Conservation (phyloP, 2,113 vertebrate species). For the Colossoma macropomum region DNA sequence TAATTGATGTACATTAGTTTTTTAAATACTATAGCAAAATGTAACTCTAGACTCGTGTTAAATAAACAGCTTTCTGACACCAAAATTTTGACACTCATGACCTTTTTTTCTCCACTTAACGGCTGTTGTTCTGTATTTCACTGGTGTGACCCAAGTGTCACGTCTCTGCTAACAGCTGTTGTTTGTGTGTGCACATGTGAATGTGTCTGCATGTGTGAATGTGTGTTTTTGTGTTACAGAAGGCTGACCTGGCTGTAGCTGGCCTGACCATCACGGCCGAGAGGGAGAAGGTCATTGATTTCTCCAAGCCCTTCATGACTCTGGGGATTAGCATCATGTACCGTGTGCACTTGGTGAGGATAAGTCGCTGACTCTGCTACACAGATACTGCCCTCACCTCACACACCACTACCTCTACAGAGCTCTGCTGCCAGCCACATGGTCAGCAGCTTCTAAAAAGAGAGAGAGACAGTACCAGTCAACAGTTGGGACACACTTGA, state of each 20-base stretch:
- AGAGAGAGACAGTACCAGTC: neutral
- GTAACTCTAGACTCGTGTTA: neutral
- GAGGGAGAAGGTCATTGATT: conserved; percentile 97
- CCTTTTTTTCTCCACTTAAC: neutral
- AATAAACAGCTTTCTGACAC: neutral
- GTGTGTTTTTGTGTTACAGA: conserved; percentile 78
- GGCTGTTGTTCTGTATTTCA: neutral
- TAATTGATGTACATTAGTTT: no score
- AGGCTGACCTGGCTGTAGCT: conserved; percentile 94
- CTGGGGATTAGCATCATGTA: conserved; percentile 98
- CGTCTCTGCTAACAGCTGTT: neutral
- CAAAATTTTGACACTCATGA: neutral
- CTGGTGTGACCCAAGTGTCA: neutral
- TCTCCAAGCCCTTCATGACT: conserved; percentile 98
- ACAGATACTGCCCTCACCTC: neutral
- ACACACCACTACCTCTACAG: neutral
- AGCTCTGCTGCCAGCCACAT: no score
- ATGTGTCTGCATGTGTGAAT: conserved; percentile 22
- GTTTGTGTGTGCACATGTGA: conserved; percentile 8
- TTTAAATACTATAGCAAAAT: neutral
- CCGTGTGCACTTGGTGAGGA: conserved; percentile 94
- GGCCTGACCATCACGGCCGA: conserved; percentile 96
- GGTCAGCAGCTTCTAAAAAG: conserved; percentile 1
- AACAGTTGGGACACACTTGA: neutral
- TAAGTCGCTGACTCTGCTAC: neutral